Percentiles rank a stretch among this genome's conserved stretches.
Conservation (phyloP, 2,113 vertebrate genomes). For the Perca schrenkii region DNA sequence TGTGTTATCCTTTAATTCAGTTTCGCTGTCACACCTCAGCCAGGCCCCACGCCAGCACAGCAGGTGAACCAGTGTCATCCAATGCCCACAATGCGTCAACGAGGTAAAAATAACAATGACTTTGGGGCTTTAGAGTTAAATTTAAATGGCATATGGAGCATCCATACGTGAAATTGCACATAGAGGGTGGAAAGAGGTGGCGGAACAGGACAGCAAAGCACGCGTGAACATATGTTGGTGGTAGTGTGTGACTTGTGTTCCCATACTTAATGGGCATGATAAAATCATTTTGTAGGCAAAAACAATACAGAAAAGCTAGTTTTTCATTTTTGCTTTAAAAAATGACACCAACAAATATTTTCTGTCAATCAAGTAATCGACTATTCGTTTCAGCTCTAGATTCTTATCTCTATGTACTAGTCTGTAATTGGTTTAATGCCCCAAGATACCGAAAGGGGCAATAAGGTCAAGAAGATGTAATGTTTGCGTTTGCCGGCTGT, state of each 20-base stretch:
- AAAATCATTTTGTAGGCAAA: background rate
- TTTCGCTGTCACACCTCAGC: conserved; percentile 54
- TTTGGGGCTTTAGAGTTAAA: conserved; percentile 39
- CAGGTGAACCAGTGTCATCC: conserved; percentile 49
- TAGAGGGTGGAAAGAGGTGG: background rate
- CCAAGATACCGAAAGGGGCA: background rate
- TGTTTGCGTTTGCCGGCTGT: background rate
- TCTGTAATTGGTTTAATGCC: background rate
- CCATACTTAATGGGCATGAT: background rate
- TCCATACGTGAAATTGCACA: conserved; percentile 1
- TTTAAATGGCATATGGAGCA: conserved; percentile 18
- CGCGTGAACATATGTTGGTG: background rate
- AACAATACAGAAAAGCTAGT: background rate
- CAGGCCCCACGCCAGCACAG: conserved; percentile 45
- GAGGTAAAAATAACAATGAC: conserved; percentile 56
- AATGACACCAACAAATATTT: background rate
- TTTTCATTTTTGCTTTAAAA: background rate
- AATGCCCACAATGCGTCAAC: conserved; percentile 23
- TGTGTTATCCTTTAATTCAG: conserved; percentile 41
- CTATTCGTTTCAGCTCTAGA: background rate
- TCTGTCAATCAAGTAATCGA: background rate
- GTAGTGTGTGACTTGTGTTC: background rate
- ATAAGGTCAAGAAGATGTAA: background rate
- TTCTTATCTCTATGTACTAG: background rate
- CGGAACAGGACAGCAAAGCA: background rate